Base-by-base conservation (phyloP, 2,888 invertebrate species). In the Eupithecia tripunctaria region DNA sequence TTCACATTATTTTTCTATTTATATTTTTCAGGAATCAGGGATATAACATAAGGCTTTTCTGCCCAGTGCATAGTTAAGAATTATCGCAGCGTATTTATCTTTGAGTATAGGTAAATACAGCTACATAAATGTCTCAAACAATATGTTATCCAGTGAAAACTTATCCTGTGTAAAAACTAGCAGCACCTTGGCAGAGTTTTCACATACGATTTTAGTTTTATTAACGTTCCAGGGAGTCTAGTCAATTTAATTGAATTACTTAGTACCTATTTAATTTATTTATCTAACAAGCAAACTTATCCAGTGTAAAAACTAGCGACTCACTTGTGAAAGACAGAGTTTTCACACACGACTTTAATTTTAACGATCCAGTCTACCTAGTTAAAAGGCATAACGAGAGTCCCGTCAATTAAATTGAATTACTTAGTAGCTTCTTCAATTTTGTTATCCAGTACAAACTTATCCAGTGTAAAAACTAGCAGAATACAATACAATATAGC, bases 361-460 rank as follows among this genome's bases (percentile, higher is more conserved):
- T 47, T 51, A 51, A 47, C 51, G 21, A 51, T 18, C 8, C 47
- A 47, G 47, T 47, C 51, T 21, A 47, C 7, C 51, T 51, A 2
- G 21, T 51, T 21, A 21, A 21, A 51, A 21, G 21, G 21, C 21
- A 51, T 51, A 21, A 51, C 51, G 10, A n/a, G n/a, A n/a, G 47
- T 10, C 47, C 21, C 47, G 51, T 51, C 51, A 21, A 47, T 47
- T 47, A n/a, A 47, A 47, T 47, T 51, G 51, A 51, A 51, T 51
- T 51, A 21, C 15, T 41, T 41, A 41, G n/a, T n/a, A n/a, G n/a
- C n/a, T n/a, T n/a, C n/a, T n/a, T n/a, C n/a, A n/a, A n/a, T n/a
- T n/a, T n/a, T n/a, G n/a, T 47, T 7, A 47, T n/a, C 7, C 6
- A 47, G n/a, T 47, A 8, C 18, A 47, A 47, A 47, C 21, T 51